Evolutionary conservation across 2,888 invertebrate species (phyloP).

Genomic region (Molorchus minor): DNA sequence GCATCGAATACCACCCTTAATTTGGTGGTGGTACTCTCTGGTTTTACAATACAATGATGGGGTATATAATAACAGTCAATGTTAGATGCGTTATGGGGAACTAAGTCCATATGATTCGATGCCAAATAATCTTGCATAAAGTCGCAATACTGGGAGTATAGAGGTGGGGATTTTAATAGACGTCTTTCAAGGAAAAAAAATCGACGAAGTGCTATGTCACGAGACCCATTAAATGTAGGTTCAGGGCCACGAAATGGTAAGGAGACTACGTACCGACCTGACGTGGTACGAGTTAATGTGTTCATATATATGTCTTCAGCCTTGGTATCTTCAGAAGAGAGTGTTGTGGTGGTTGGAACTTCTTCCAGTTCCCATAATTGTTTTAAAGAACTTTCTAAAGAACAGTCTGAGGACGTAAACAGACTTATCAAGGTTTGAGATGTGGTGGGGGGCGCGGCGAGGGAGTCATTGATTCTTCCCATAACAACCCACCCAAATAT

Average conservation of each 20-base stretch:
- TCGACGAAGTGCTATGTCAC: conserved; percentile 5
- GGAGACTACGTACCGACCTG: conserved; percentile 25
- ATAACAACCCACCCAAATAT: conserved; percentile 10
- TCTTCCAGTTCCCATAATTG: conserved; percentile 23
- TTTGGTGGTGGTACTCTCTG: conserved; percentile 37
- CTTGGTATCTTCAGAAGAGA: conserved; percentile 22
- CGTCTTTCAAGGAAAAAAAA: conserved; percentile 25
- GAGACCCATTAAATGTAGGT: conserved; percentile 9
- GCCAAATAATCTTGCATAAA: conserved; percentile 34
- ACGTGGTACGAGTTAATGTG: conserved; percentile 3
- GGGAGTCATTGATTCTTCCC: neutral
- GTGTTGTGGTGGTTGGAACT: neutral
- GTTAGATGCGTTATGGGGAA: neutral
- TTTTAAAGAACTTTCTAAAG: conserved; percentile 11
- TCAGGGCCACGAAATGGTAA: conserved; percentile 22
- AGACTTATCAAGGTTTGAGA: neutral
- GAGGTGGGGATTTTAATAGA: conserved; percentile 9
- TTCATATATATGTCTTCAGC: conserved; percentile 24
- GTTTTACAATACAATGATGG: conserved; percentile 40
- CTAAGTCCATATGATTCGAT: conserved; percentile 25
- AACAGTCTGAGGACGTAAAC: neutral
- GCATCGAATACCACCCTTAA: conserved; percentile 41
- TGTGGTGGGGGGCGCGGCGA: neutral
- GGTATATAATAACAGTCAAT: conserved; percentile 35
- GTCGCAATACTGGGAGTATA: conserved; percentile 8